Base-by-base conservation (phyloP, 2,113 vertebrate genomes). In the Spermophilus dauricus region DNA sequence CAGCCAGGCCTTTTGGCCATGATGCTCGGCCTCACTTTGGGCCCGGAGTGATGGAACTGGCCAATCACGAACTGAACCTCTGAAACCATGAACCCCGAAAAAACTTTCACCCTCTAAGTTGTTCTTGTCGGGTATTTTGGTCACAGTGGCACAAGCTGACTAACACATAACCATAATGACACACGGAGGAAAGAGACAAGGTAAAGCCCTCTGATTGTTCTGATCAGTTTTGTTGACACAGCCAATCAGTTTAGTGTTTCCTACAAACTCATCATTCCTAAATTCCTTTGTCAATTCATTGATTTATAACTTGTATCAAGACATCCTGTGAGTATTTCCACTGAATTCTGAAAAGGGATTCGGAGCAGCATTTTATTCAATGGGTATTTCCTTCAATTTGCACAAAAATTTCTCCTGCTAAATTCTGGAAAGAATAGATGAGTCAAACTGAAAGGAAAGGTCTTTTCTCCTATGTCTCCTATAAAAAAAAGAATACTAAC, bases 341-440 rank as follows among this genome's bases (percentile, higher is more conserved):
- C 51, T 84, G 70, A 78, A n/a, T 90, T 81, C 28, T 87, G 58
- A 86, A 56, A 73, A 53, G 22, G 61, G 34, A 53, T 77, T 86
- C 86, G n/a, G 39, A 94, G 45, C 42, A 70, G 58, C 6, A 45
- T 42, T 67, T 48, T 42, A 61, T 61, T 65, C 67, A 45, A 56
- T 69, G 51, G 67, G 8, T 88, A 1, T 82, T 93, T 87, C 65
- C 48, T 92, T 89, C 7, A 67, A 12, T 82, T 80, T 97, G 24
- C 18, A 67, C 22, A 76, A 56, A 63, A 73, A 26, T 28, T 77
- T 88, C n/a, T 39, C 6, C 17, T 86, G 34, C 39, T 86, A 96
- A 82, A 69, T 78, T 94, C 53, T 78, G 80, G 61, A 85, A 84
- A 65, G 63, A 72, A 82, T 61, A 91, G 51, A 85, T 32, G 87